Percentiles rank a stretch among this genome's conserved stretches.
These are phyloP conservation scores for Peromyscus californicus DNA, from an alignment of 2,113 vertebrate species.

Conservation along the genomic window DNA sequence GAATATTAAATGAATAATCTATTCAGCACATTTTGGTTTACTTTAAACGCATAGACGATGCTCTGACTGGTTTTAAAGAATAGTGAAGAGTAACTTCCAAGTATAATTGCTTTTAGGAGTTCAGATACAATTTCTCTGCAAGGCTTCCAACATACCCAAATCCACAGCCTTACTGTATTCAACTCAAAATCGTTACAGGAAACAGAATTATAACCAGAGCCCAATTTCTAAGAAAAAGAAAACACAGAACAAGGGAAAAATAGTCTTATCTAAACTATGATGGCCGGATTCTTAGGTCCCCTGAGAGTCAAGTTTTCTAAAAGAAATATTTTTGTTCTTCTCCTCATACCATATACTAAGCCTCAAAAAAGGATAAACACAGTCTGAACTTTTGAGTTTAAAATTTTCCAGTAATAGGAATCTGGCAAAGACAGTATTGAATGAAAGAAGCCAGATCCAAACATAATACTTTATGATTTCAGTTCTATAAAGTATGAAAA, in stretches of 20 bases:
- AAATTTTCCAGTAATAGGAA: constrained; percentile 79
- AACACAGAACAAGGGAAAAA: constrained; percentile 77
- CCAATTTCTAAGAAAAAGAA: constrained; percentile 77
- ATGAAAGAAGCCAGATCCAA: constrained; percentile 67
- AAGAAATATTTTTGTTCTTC: constrained; percentile 84
- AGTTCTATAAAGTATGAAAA: constrained; percentile 30
- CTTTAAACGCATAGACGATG: constrained; percentile 60
- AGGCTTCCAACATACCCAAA: constrained; percentile 36
- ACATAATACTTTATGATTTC: constrained; percentile 2
- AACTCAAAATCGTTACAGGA: constrained; percentile 74
- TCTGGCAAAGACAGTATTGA: constrained; percentile 45
- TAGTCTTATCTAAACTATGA: constrained; percentile 75
- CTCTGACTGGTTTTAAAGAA: constrained; percentile 46
- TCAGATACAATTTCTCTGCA: constrained; percentile 64
- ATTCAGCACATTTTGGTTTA: constrained; percentile 3
- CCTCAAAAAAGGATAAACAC: constrained; percentile 75
- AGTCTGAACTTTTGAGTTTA: constrained; percentile 84
- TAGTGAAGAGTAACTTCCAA: background rate
- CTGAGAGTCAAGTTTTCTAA: constrained; percentile 79
- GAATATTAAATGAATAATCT: constrained; percentile 13
- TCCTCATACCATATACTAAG: constrained; percentile 56
- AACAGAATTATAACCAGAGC: constrained; percentile 73
- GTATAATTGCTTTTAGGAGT: constrained; percentile 60
- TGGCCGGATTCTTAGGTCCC: constrained; percentile 64
- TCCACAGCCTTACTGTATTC: constrained; percentile 71